Evolutionary conservation across 2,888 invertebrate genomes (phyloP).

Genomic region (Agrochola lychnidis): DNA sequence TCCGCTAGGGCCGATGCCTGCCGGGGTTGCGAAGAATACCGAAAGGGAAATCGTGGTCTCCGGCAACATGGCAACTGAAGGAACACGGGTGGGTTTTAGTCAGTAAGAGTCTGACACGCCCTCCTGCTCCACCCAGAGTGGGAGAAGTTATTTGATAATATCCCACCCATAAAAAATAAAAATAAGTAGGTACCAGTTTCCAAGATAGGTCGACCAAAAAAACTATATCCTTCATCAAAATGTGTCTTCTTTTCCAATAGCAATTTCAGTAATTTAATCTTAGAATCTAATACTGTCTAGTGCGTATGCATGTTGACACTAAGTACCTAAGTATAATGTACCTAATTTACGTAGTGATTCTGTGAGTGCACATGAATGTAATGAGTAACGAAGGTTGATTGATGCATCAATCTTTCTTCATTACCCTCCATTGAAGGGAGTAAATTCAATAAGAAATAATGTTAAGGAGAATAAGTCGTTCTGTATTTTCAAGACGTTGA

Average conservation of each 20-base stretch:
- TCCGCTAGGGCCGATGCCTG: too few species aligned
- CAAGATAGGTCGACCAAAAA: too few species aligned
- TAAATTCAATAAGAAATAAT: conserved; percentile 6
- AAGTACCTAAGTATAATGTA: neutral
- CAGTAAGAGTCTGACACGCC: too few species aligned
- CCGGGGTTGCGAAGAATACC: too few species aligned
- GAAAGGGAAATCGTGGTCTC: too few species aligned
- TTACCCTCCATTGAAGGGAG: conserved; percentile 21
- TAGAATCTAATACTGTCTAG: neutral
- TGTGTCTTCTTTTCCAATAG: neutral
- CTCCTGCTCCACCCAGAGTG: too few species aligned
- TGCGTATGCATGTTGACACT: neutral
- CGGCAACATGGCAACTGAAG: too few species aligned
- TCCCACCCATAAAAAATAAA: too few species aligned
- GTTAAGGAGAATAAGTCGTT: neutral
- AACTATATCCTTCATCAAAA: too few species aligned
- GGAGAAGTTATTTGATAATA: too few species aligned
- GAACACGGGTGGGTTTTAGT: too few species aligned
- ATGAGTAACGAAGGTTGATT: conserved; percentile 19
- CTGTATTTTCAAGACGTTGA: conserved; percentile 13
- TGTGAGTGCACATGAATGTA: conserved; percentile 30
- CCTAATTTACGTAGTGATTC: neutral
- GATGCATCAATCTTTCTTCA: conserved; percentile 18
- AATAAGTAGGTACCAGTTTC: too few species aligned
- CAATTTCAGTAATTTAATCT: neutral